Evolutionary conservation across 2,888 invertebrate species (phyloP), one percentile per base, ranked within the genome.

Genomic region (Alsophila aescularia): DNA sequence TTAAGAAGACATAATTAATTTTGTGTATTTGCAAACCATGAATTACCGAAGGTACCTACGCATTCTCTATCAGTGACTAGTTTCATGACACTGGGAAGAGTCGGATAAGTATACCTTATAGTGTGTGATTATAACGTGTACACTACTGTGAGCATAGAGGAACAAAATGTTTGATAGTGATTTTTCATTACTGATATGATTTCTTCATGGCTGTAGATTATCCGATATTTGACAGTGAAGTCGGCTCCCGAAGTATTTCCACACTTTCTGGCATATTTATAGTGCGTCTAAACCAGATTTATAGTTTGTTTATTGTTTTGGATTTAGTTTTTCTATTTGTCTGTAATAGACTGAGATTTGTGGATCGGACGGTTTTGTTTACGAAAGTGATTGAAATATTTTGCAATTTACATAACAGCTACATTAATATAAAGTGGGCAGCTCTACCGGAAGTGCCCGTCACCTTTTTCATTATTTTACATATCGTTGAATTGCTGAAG

Each of bases 251-350:
- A 71, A 66, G 67, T 59, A 58, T 67, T 69, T 73, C 66, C 62
- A 70, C 69, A 69, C 62, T 68, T 67, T 62, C 69, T 67, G 72
- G 52, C 65, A 74, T 75, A 83, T 82, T 80, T 79, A 80, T 75
- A 60, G 68, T 64, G 67, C 70, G 73, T 77, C 77, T 53, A 76
- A 77, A 72, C 58, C 52, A 62, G 67, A 79, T 82, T 80, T 79
- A 81, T 75, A 62, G 72, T 78, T 77, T 80, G 79, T 82, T 79
- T 81, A 81, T 77, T 74, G 70, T 78, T 77, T 74, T 72, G 63
- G 56, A 66, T 74, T 73, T 66, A 66, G 66, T 66, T 72, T 70
- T 70, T 68, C 64, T 57, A 66, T 64, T 56, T 61, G 45, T 55
- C 47, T 52, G 44, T 66, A 71, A 68, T 68, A 60, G 58, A 64